A percentile compares a stretch with the other conserved stretches of the same genome.
These are phyloP conservation scores for Diglossa cyanea DNA, from an alignment of 2,797 vertebrate genomes.

Conservation along the genomic window DNA sequence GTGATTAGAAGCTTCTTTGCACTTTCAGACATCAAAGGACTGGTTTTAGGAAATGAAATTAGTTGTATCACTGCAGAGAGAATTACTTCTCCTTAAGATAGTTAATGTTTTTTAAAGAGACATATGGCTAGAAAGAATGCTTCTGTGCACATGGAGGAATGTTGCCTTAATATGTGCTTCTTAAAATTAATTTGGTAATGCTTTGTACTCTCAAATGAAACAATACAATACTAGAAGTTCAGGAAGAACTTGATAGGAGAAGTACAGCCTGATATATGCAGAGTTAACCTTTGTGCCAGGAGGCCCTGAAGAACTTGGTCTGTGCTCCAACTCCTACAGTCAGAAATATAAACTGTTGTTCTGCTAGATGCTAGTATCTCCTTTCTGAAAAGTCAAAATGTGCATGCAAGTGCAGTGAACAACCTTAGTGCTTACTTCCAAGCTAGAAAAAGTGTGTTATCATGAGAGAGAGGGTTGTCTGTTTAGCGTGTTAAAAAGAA, in stretches of 20 bases:
- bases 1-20: neutral
- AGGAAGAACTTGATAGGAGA: neutral
- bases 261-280: neutral
- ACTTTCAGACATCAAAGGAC: neutral
- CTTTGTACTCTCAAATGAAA: neutral
- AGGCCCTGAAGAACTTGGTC: accelerated
- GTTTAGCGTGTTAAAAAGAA: neutral
- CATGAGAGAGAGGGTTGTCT: neutral
- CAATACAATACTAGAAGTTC: neutral
- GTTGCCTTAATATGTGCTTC: neutral
- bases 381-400: neutral
- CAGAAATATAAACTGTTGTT: neutral
- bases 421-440: neutral
- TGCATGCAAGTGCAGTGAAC: neutral
- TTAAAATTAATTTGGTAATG: neutral
- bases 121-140: neutral
- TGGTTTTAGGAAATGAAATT: neutral
- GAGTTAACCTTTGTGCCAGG: neutral
- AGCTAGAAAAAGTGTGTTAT: neutral
- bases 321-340: neutral
- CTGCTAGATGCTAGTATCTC: neutral
- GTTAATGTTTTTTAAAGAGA: neutral
- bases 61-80: neutral
- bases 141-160: neutral
- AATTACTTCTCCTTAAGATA: neutral